These are phyloP conservation scores for Perca schrenkii DNA, from an alignment of 2,113 vertebrate genomes.

Conservation along the genomic window DNA sequence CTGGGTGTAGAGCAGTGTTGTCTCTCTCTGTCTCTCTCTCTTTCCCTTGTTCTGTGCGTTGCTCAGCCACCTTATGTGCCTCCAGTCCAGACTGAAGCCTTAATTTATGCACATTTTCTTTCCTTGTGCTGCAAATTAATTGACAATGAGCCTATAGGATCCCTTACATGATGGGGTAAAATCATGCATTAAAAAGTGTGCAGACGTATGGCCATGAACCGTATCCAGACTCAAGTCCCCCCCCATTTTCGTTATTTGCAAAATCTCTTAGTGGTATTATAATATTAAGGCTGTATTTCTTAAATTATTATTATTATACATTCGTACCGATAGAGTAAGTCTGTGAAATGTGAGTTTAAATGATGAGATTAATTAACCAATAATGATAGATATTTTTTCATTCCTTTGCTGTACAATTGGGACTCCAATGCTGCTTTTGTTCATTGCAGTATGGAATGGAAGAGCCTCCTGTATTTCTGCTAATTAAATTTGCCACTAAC, in stretches of 20 bases:
- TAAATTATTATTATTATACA: not conserved
- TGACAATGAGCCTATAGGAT: conserved; percentile 70
- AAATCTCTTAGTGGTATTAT: conserved; percentile 10
- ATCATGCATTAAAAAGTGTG: conserved; percentile 34
- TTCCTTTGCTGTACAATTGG: conserved; percentile 45
- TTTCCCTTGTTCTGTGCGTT: conserved; percentile 66
- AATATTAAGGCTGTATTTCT: conserved; percentile 6
- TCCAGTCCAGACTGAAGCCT: conserved; percentile 66
- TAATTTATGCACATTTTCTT: conserved; percentile 70
- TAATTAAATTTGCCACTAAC: conserved; percentile 87
- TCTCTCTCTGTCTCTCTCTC: conserved; percentile 49
- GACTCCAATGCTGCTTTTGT: conserved; percentile 46
- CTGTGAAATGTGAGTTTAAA: conserved; percentile 39
- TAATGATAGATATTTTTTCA: conserved; percentile 19
- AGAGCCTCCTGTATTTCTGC: conserved; percentile 77
- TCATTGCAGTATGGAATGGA: conserved; percentile 65
- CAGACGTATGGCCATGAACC: conserved; percentile 27
- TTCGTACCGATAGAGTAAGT: not conserved
- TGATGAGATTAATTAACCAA: conserved; percentile 12
- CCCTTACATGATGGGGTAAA: conserved; percentile 59
- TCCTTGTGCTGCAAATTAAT: conserved; percentile 72
- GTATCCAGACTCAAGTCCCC: not conserved
- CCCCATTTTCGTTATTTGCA: conserved; percentile 23
- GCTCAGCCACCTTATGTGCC: conserved; percentile 70
- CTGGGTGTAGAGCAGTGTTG: conserved; percentile 70